These are phyloP conservation scores for Melanerpes aurifrons DNA, from an alignment of 2,113 vertebrate genomes.

Conservation along the genomic window DNA sequence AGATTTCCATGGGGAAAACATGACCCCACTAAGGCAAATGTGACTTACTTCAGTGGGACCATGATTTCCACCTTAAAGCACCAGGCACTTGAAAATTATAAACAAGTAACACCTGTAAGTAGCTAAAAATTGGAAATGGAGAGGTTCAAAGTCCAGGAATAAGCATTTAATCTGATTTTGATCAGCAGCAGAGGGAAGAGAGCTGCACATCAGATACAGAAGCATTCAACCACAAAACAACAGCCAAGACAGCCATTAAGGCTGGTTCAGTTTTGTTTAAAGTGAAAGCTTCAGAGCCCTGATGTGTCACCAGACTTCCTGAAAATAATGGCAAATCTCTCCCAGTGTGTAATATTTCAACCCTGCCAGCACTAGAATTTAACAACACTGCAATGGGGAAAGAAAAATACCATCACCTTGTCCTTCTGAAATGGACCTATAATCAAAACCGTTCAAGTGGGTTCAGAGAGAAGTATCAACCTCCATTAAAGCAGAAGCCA, in stretches of 20 bases:
- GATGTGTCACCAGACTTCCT: background rate
- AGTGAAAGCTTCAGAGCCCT: constrained; percentile 3
- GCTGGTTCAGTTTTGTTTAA: background rate
- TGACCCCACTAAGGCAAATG: background rate
- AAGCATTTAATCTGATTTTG: background rate
- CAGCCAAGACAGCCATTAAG: background rate
- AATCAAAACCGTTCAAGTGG: background rate
- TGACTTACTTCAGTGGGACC: background rate
- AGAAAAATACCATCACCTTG: constrained; percentile 21
- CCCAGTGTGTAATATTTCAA: constrained; percentile 18
- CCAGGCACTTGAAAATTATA: background rate
- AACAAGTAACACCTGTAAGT: background rate
- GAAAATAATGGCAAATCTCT: constrained; percentile 27
- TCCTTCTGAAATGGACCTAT: background rate
- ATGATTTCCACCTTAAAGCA: background rate
- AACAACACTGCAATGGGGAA: background rate
- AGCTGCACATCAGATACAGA: background rate
- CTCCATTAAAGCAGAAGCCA: background rate
- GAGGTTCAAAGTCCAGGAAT: background rate
- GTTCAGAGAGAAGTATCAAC: background rate
- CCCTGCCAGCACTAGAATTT: constrained; percentile 5
- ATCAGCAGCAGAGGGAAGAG: background rate
- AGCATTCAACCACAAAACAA: background rate
- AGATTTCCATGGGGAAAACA: background rate
- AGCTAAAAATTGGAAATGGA: background rate